Conservation (phyloP, 2,113 vertebrate species). For the Cyrtonyx montezumae region DNA sequence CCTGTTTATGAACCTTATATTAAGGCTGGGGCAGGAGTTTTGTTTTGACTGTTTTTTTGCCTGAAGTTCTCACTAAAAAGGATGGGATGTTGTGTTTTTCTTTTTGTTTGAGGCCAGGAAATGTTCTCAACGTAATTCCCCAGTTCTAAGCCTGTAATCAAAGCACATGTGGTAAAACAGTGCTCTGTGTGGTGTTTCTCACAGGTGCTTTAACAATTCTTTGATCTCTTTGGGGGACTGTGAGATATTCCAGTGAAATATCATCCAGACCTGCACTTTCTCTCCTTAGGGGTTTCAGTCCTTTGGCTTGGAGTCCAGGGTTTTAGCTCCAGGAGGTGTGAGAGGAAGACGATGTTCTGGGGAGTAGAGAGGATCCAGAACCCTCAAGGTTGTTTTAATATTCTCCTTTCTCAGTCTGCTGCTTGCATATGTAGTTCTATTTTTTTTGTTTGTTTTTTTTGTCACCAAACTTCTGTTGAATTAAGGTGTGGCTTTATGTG, state of each 20-base stretch:
- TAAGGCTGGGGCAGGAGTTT: neutral
- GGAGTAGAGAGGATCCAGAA: neutral
- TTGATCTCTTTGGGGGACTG: neutral
- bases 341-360: neutral
- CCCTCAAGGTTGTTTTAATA: neutral
- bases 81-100: slow-evolving; percentile 3
- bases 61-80: neutral
- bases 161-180: neutral
- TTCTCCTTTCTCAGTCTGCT: neutral
- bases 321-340: neutral
- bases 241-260: neutral
- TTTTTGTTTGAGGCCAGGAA: neutral
- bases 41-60: neutral
- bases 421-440: neutral
- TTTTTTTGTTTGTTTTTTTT: too few species aligned
- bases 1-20: neutral
- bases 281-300: neutral
- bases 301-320: neutral
- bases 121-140: neutral
- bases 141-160: neutral
- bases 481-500: neutral
- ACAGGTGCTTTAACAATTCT: neutral
- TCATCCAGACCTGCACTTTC: neutral
- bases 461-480: neutral
- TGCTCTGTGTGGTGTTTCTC: neutral